Evolutionary conservation across 2,113 vertebrate genomes (phyloP), one percentile per base, ranked within the genome.

Genomic region (Bucco capensis): DNA sequence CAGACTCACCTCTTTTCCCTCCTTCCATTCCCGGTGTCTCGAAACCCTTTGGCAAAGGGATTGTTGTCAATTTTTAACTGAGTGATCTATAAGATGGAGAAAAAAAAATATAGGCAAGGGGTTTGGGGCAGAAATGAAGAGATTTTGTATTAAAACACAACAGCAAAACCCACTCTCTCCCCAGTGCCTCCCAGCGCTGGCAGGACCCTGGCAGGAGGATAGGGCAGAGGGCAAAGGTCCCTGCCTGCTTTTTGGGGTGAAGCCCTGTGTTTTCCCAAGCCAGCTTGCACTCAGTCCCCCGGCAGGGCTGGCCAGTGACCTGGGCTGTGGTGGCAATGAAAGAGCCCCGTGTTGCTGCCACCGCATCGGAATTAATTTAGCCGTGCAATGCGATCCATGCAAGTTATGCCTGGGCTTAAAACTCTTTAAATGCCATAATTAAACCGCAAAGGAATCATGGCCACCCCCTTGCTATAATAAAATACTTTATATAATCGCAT

Each of bases 1-100:
- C 86, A 56, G 16, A 89, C 97, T 98, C 97, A 99, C 99, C 99
- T 98, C 96, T 99, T 99, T 90, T 99, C 99, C 90, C 99, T 97
- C 90, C 99, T 98, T 65, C 99, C 99, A 97, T 99, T 99, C 42
- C 99, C 99, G 9, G 99, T 99, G 97, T 99, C 99, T 84, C 99
- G 98, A 96, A 99, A 99, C 89, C 99, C 99, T 98, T 99, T 99
- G 82, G 99, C 99, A 94, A 99, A 99, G 4, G 99, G 99, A 85
- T 99, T 99, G 97, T 99, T 98, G 97, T 99, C 99, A 75, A 99
- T 99, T 98, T 99, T 99, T 97, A 99, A 97, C 92, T 99, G 99
- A 9, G 99, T 99, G 96, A 99, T 99, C 99, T 99, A 96, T 19
- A 90, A 64, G 61, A 37, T 83, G 96, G 97, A 81, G 56, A 90